Base-by-base conservation (phyloP, 2,888 invertebrate species). In the Dilophus febrilis region DNA sequence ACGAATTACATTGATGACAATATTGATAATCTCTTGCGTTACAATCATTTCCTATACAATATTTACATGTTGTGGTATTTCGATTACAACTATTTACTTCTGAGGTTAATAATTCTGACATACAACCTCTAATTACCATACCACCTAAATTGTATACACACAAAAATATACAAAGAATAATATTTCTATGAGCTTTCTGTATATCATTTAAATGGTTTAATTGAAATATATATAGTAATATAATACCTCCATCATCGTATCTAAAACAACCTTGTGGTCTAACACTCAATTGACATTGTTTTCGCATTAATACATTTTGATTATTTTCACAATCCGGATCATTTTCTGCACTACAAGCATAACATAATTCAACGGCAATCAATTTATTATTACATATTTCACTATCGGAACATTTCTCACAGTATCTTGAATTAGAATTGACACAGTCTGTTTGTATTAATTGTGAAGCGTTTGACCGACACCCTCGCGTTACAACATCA, bases 11-110 rank as follows among this genome's bases (percentile, higher is more conserved):
- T 2, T 11, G 17, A 5, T 18, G 7, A 19, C 34, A 34, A 34
- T 14, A 34, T 19, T 34, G 18, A 18, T 16, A 18, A 4, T 34
- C 34, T 35, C 26, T 22, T 5, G 35, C n/a, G 14, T 35, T 35
- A n/a, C 35, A 35, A 13, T 35, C 35, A 35, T 35, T 35, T 35
- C 35, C 35, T 5, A 26, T 12, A 26, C 35, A 35, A 3, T 26
- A 19, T 26, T 35, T 35, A 22, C 35, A 35, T 26, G 13, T 13
- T 26, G 12, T 3, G 5, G 13, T 19, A 11, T 35, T 12, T 13
- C 14, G 12, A 35, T 19, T 18, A 26, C 35, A 35, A 6, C 4
- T n/a, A 6, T 19, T 2, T 8, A 26, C 7, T 35, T 35, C 35
- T 3, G 8, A 12, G 3, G n/a, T 8, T 6, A 8, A 19, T 2